Conservation (phyloP, 2,797 vertebrate species). For the Siniperca undulata region DNA sequence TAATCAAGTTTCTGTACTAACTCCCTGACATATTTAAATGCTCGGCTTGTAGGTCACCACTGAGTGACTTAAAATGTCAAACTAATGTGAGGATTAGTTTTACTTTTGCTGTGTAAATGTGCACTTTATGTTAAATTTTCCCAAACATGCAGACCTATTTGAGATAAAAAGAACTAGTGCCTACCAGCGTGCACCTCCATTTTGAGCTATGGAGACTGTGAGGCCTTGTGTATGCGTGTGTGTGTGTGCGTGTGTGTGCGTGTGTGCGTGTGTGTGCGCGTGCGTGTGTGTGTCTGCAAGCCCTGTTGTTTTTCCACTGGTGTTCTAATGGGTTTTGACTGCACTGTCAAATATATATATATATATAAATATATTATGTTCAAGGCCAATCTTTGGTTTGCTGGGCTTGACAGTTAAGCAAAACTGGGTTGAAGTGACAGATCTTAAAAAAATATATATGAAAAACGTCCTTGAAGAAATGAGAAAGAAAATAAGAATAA, state of each 20-base stretch:
- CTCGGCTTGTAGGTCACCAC: constrained; percentile 86
- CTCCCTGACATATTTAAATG: constrained; percentile 93
- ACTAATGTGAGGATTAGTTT: constrained; percentile 71
- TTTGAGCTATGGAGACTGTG: constrained; percentile 90
- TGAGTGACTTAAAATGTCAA: constrained; percentile 78
- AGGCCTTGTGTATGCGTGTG: constrained; percentile 49
- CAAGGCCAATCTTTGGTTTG: constrained; percentile 99
- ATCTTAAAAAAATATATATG: constrained; percentile 54
- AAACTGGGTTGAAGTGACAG: constrained; percentile 73
- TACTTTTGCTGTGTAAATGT: constrained; percentile 69
- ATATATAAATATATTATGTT: constrained; percentile 68
- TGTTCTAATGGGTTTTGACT: constrained; percentile 79
- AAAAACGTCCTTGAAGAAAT: constrained; percentile 58
- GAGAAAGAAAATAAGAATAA: constrained; percentile 44
- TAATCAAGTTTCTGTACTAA: constrained; percentile 91
- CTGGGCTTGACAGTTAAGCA: constrained; percentile 77
- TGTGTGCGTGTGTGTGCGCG: constrained; percentile 8
- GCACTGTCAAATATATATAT: constrained; percentile 78
- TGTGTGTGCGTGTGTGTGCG: constrained; percentile 12
- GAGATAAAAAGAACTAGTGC: constrained; percentile 72
- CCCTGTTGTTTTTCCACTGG: constrained; percentile 70
- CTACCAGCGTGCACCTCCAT: constrained; percentile 89
- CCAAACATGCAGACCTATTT: constrained; percentile 60
- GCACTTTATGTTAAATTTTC: constrained; percentile 64
- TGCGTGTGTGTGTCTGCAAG: constrained; percentile 48